Evolutionary conservation across 2,113 vertebrate genomes (phyloP).

Genomic region (Eurystomus gularis): DNA sequence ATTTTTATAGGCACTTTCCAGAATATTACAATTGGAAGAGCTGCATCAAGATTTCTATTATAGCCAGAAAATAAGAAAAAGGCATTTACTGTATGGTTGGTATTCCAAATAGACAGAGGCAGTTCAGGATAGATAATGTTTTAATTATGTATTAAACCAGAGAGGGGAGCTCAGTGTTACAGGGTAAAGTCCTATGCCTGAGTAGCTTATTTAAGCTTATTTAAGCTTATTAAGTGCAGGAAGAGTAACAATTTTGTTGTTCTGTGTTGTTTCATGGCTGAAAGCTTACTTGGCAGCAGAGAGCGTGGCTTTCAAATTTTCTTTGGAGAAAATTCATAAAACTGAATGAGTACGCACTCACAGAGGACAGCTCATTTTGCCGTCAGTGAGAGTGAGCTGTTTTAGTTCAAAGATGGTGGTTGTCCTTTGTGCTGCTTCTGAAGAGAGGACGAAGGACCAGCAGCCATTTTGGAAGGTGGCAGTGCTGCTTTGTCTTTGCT

Average conservation of each 20-base stretch:
- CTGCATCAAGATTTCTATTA: background rate
- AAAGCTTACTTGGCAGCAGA: background rate
- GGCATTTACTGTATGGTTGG: background rate
- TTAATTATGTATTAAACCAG: background rate
- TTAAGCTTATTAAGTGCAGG: no score
- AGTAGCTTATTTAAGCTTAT: no score
- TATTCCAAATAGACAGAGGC: background rate
- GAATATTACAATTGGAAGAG: background rate
- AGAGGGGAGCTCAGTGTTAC: background rate
- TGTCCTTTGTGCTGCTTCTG: background rate
- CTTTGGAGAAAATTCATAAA: background rate
- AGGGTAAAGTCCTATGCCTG: background rate
- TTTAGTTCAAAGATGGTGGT: background rate
- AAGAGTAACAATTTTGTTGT: background rate
- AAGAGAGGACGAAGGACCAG: background rate
- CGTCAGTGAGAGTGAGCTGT: background rate
- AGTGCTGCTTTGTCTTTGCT: background rate
- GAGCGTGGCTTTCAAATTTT: background rate
- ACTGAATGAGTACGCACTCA: background rate
- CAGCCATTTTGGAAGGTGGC: background rate
- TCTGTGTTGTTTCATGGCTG: background rate
- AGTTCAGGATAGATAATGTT: background rate
- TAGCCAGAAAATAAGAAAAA: background rate
- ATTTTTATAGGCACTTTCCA: background rate
- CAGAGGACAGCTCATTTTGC: background rate